phyloP scores from a whole-genome alignment of 2,113 vertebrate species.

The Hyperopisus bebe region DNA sequence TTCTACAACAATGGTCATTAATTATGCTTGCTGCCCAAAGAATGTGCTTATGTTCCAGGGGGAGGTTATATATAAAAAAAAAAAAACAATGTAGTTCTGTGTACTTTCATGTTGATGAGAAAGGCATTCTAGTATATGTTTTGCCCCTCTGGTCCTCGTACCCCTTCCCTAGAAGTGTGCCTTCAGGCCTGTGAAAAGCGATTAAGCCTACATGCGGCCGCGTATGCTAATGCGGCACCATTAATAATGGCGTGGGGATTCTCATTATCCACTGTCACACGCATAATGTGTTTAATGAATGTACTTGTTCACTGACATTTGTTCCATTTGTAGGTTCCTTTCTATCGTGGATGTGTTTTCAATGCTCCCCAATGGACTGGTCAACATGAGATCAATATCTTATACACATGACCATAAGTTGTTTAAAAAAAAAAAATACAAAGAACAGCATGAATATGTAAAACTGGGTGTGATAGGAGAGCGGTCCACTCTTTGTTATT shows the following conservation, averaged over 20 bases:
- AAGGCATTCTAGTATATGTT: neutral
- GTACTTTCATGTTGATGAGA: neutral
- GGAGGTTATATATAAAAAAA: neutral
- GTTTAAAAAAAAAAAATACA: neutral
- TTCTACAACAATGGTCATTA: neutral
- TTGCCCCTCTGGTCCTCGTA: neutral
- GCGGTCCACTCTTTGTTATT: neutral
- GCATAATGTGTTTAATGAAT: constrained; percentile 12
- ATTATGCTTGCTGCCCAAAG: neutral
- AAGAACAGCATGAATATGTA: neutral
- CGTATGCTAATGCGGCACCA: neutral
- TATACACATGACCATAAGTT: neutral
- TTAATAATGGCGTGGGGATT: neutral
- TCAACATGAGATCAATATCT: neutral
- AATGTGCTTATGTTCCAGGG: neutral
- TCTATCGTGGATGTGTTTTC: neutral
- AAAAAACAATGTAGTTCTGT: neutral
- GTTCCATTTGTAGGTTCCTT: neutral
- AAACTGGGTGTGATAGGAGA: neutral
- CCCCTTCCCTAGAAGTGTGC: neutral
- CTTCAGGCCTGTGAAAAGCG: neutral
- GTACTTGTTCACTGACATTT: constrained; percentile 12
- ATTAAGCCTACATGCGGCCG: neutral
- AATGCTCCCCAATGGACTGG: neutral
- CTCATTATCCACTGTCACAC: constrained; percentile 9